Evolutionary conservation across 2,888 invertebrate genomes (phyloP).

Genomic region (Meteorus colon): DNA sequence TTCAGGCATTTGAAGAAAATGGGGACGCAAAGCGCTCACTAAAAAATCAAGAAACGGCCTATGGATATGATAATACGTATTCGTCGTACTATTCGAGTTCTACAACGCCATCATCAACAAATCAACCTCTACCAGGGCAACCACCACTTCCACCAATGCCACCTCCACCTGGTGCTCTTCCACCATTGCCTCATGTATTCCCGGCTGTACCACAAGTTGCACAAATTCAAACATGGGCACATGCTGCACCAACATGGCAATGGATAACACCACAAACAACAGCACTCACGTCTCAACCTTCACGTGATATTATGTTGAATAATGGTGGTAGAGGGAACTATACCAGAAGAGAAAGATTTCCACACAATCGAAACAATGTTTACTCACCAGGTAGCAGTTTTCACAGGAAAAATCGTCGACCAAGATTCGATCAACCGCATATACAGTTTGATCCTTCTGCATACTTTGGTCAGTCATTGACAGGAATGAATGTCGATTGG

Average conservation of each 20-base stretch:
- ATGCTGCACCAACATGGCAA: slow-evolving; percentile 66
- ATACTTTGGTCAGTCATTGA: slow-evolving; percentile 63
- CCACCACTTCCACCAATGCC: slow-evolving; percentile 72
- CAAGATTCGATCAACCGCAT: slow-evolving; percentile 62
- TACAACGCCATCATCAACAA: slow-evolving; percentile 58
- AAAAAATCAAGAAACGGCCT: slow-evolving; percentile 61
- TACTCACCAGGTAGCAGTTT: slow-evolving; percentile 67
- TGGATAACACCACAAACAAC: slow-evolving; percentile 69
- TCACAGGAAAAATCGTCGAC: slow-evolving; percentile 67
- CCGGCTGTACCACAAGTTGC: slow-evolving; percentile 65
- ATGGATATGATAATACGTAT: slow-evolving; percentile 64
- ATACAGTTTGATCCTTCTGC: slow-evolving; percentile 63
- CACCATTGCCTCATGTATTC: slow-evolving; percentile 66
- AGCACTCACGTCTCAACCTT: slow-evolving; percentile 60
- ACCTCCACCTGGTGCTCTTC: slow-evolving; percentile 66
- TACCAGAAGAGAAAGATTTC: slow-evolving; percentile 65
- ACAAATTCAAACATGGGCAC: slow-evolving; percentile 66
- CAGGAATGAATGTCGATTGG: slow-evolving; percentile 65
- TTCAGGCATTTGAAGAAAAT: slow-evolving; percentile 61
- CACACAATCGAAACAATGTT: slow-evolving; percentile 64
- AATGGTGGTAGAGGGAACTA: slow-evolving; percentile 64
- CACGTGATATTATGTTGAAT: slow-evolving; percentile 56
- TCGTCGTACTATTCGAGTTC: slow-evolving; percentile 61
- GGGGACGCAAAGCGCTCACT: slow-evolving; percentile 59
- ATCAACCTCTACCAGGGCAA: slow-evolving; percentile 70